Evolutionary conservation across 2,888 invertebrate genomes (phyloP), one percentile per base, ranked within the genome.

Genomic region (Eristalis arbustorum): DNA sequence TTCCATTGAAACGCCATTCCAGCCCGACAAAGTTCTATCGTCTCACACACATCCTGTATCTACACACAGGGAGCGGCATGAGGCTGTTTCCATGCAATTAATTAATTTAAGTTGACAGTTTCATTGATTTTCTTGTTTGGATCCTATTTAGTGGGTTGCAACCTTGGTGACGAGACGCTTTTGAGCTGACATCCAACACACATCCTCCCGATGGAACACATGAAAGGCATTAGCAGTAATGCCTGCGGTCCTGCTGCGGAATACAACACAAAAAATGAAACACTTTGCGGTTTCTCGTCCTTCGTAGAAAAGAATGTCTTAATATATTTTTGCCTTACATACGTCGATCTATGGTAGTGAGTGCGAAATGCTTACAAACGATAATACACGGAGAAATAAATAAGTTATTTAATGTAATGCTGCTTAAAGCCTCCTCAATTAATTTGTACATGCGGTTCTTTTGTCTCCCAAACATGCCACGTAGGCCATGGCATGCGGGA

Each of bases 401-500:
- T 85, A 85, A 85, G 77, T 77, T 77, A 85, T 82, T 28, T 49
- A 59, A 75, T 67, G 73, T 72, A 74, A 74, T 80, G 80, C 73
- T 74, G 68, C 82, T 85, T 78, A 85, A 77, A n/a, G 82, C 77
- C 82, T 74, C 69, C 13, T 34, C 28, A 37, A 13, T 37, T 80
- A 67, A 75, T 92, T 91, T 37, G 77, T 84, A 89, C 95, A 95
- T 40, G 91, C 91, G 14, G 94, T 94, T 2, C 93, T 89, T 6
- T 94, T 94, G 0, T 93, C 92, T 0, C 96, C 96, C 11, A 97
- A 94, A 89, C 96, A 96, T 90, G 96, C 94, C 1, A 96, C 96
- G 89, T 95, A 97, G 0, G 94, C 95, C 93, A 96, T 95, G 25
- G 96, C 94, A 90, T 97, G 96, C 0, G 97, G 96, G 14, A 98